phyloP scores from a whole-genome alignment of 2,888 invertebrate species.

The Mesorhabditis belari region DNA sequence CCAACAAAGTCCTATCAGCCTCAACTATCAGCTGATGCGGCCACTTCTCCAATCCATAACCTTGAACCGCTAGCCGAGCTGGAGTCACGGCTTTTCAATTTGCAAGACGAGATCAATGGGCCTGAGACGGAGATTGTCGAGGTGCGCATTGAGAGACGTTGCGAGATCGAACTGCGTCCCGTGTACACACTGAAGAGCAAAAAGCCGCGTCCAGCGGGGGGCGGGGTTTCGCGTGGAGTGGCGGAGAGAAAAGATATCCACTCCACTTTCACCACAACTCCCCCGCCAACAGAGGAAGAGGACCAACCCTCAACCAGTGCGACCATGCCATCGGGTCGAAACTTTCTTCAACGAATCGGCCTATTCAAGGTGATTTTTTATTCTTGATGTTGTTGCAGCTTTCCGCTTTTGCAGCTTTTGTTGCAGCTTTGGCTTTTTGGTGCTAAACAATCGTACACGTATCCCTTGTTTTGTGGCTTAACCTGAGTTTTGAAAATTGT shows the following conservation, averaged over 20 bases:
- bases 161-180: constrained; percentile 28
- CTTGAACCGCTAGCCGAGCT: not conserved
- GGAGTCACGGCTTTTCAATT: not conserved
- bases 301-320: constrained; percentile 3
- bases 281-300: constrained; percentile 14
- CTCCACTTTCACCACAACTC: constrained; percentile 23
- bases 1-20: not conserved
- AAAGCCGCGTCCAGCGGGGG: not conserved
- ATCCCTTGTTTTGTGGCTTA: not conserved
- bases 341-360: not conserved
- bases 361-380: not conserved
- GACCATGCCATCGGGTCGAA: not conserved
- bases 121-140: constrained; percentile 21
- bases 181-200: constrained; percentile 15
- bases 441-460: too few species aligned
- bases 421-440: not conserved
- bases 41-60: not conserved
- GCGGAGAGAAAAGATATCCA: too few species aligned
- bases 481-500: too few species aligned
- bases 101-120: not conserved
- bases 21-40: not conserved
- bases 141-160: constrained; percentile 21
- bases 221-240: constrained; percentile 15
- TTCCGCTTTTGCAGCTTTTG: not conserved
- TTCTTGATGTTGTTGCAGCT: not conserved